Percentiles rank a stretch among this genome's conserved stretches.
Evolutionary conservation across 1,140 invertebrate genomes (phyloP).

Genomic region (Conopomorpha cramerella): DNA sequence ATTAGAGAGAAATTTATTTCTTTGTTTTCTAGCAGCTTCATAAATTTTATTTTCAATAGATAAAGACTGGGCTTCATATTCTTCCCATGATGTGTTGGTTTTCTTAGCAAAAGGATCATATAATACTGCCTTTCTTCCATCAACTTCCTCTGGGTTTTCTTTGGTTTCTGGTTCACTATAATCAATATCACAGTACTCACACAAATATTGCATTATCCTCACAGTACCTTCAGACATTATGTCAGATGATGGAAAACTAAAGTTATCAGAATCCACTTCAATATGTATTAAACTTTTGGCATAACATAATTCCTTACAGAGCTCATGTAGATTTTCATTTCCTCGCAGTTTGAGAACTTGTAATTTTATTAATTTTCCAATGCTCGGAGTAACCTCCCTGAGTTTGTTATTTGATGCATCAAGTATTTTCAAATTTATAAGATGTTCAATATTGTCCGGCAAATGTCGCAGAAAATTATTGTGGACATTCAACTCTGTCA

Average conservation of each 20-base stretch:
- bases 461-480: constrained; percentile 68
- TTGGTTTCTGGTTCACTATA: constrained; percentile 23
- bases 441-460: constrained; percentile 67
- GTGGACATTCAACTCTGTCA: constrained; percentile 70
- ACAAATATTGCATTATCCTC: constrained; percentile 71
- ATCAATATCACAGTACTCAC: constrained; percentile 44
- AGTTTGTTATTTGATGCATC: constrained; percentile 75
- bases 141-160: constrained; percentile 14
- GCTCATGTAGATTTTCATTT: constrained; percentile 62
- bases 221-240: constrained; percentile 63
- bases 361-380: constrained; percentile 67
- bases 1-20: constrained; percentile 64
- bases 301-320: constrained; percentile 68
- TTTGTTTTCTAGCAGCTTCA: constrained; percentile 44
- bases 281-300: constrained; percentile 62
- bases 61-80: constrained; percentile 42
- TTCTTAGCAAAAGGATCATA: constrained; percentile 30
- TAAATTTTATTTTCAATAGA: constrained; percentile 49
- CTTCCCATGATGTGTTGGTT: constrained; percentile 39
- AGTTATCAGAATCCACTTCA: constrained; percentile 64
- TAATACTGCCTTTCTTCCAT: constrained; percentile 13
- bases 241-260: constrained; percentile 67
- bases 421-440: constrained; percentile 67
- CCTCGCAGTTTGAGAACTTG: constrained; percentile 60
- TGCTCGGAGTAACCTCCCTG: constrained; percentile 65